Evolutionary conservation across 2,888 invertebrate species (phyloP), one percentile per base, ranked within the genome.

Genomic region (Archips xylosteana): DNA sequence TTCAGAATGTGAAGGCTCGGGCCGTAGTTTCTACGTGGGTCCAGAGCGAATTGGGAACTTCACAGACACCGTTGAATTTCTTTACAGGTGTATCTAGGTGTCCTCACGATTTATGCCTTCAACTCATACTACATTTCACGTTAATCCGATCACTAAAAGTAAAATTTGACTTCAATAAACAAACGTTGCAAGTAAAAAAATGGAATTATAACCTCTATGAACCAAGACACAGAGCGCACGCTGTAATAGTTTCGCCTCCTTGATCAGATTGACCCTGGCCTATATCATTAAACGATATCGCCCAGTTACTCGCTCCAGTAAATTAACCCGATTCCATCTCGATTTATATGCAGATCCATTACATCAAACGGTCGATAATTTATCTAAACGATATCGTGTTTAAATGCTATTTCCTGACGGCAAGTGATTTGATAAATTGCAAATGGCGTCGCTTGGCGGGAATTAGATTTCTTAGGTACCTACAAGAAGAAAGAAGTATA

Each of bases 361-460:
- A 59, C 34, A 51, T 67, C 3, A 57, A 42, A 51, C 51, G 63
- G 65, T 61, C 69, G 39, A 70, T 74, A 57, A 70, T 65, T 60
- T 65, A 69, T 65, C 68, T 63, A 73, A 73, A 59, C 73, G 73
- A 60, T 63, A 73, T 69, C 64, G 51, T 65, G 60, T 69, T 69
- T 70, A 74, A 74, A 74, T 23, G 59, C 64, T 70, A 70, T 74
- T 69, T 74, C 49, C 57, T 63, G 60, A 54, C 74, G 64, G 64
- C 69, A 74, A 74, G 65, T 74, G 64, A 74, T 69, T 64, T 64
- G 73, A 74, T 74, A 74, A 74, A 74, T 69, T 70, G 69, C 60
- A 61, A 74, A 74, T 65, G 60, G 69, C 60, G 13, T 72, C 63
- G 68, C 64, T 59, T 32, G 63, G 51, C 23, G 23, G 23, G 23